Evolutionary conservation across 2,888 invertebrate species (phyloP), one percentile per base, ranked within the genome.

Genomic region (Tachina grossa): DNA sequence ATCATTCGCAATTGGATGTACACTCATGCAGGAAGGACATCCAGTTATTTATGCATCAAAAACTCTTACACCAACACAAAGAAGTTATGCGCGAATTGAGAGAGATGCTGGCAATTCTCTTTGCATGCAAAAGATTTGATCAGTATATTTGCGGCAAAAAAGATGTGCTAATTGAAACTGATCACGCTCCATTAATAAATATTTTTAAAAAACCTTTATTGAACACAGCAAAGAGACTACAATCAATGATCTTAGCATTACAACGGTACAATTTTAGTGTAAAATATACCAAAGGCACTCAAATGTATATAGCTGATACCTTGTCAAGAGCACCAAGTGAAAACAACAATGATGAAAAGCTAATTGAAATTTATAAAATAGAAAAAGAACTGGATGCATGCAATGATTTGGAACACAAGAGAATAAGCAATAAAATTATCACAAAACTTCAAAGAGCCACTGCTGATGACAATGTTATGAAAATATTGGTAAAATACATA

Each of bases 181-280:
- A 59, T 16, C 59, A 59, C 59, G n/a, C 9, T 3, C 59, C 41
- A 41, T 59, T 59, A 6, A 57, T 57, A 57, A 57, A 57, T 31
- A 57, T 57, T 57, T 57, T 57, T 57, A 59, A 59, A 2, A 59
- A 59, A 59, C 39, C 57, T 14, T 39, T 59, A 14, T 11, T 59
- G 14, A 59, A 59, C 6, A 41, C 41, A 9, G 9, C 41, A 59
- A 59, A 75, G 80, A 57, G 63, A 9, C 19, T 69, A 55, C 76
- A 63, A 69, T 45, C 43, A 4, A 76, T 76, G 79, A 53, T 71
- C 1, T n/a, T 80, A 39, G 39, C 51, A 55, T 31, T 80, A 11
- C 72, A 80, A 65, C 16, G 22, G 1, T 80, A 80, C 11, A 72
- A 53, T 16, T 63, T 72, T 39, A 55, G 39, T 55, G 19, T 76